These are phyloP conservation scores for Sander lucioperca DNA, from an alignment of 2,113 vertebrate genomes.

Conservation along the genomic window DNA sequence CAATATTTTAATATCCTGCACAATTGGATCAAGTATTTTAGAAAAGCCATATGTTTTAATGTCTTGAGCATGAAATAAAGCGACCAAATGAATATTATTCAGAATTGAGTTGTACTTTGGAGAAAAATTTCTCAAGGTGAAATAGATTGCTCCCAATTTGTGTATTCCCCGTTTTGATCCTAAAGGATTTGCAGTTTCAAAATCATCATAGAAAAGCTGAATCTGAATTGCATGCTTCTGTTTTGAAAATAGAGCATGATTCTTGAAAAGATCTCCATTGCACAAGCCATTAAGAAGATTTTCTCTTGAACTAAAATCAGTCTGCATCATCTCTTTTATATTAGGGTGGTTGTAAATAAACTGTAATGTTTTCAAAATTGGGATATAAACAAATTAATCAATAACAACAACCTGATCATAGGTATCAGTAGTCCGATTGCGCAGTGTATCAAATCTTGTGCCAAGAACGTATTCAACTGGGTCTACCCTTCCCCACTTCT, in stretches of 20 bases:
- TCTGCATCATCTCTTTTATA: neutral
- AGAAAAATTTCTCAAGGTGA: too few species aligned
- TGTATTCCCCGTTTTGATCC: too few species aligned
- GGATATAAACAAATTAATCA: neutral
- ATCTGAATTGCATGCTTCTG: slow-evolving; percentile 18
- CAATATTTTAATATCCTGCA: too few species aligned
- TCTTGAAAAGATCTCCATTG: slow-evolving; percentile 27
- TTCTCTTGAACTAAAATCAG: slow-evolving; percentile 4
- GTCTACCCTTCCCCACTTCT: slow-evolving; percentile 44
- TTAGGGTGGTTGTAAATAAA: too few species aligned
- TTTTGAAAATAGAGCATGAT: slow-evolving; percentile 25
- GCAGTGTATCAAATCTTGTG: slow-evolving; percentile 38
- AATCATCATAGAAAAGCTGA: neutral
- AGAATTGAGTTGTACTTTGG: too few species aligned
- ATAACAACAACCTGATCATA: neutral
- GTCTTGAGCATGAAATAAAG: too few species aligned
- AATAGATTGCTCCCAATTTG: too few species aligned
- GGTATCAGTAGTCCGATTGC: neutral
- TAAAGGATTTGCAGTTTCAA: neutral
- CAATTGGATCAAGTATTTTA: too few species aligned
- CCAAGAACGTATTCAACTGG: slow-evolving; percentile 51
- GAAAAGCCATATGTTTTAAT: too few species aligned
- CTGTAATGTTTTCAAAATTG: neutral
- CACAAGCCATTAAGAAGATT: slow-evolving; percentile 5
- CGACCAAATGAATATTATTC: too few species aligned